These are phyloP conservation scores for Aegotheles bennettii DNA, from an alignment of 2,113 vertebrate species.

Conservation along the genomic window DNA sequence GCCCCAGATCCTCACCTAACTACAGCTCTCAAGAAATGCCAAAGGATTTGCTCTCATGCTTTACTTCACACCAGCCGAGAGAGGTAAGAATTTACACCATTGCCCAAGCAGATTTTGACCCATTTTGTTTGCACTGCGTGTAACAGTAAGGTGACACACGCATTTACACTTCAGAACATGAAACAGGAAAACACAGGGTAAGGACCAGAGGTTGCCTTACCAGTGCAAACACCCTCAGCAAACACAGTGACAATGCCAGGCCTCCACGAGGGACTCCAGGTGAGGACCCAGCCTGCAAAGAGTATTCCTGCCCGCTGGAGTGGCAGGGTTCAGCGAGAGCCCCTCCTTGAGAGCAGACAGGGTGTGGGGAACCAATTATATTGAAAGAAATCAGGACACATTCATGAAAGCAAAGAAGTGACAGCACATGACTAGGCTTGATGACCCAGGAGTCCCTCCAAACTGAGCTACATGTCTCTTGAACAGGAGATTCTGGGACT, in stretches of 20 bases:
- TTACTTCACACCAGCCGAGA: background rate
- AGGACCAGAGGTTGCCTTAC: background rate
- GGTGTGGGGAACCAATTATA: background rate
- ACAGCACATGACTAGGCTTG: background rate
- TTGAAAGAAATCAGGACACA: background rate
- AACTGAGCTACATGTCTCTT: background rate
- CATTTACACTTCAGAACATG: background rate
- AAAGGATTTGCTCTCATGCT: background rate
- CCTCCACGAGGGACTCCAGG: accelerated
- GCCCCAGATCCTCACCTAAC: background rate
- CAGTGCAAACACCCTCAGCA: background rate
- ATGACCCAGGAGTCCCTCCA: background rate
- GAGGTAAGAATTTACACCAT: background rate
- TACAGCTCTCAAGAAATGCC: background rate
- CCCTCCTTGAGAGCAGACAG: background rate
- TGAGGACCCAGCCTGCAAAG: background rate
- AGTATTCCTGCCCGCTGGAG: background rate
- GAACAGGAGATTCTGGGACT: background rate
- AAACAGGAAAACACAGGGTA: background rate
- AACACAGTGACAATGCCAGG: background rate
- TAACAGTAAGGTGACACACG: accelerated
- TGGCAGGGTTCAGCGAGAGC: accelerated
- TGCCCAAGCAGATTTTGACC: background rate
- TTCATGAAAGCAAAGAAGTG: background rate
- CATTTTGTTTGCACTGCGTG: accelerated